A percentile compares a stretch with the other conserved stretches of the same genome.
phyloP scores from a whole-genome alignment of 2,113 vertebrate genomes.

The Protobothrops flavoviridis region DNA sequence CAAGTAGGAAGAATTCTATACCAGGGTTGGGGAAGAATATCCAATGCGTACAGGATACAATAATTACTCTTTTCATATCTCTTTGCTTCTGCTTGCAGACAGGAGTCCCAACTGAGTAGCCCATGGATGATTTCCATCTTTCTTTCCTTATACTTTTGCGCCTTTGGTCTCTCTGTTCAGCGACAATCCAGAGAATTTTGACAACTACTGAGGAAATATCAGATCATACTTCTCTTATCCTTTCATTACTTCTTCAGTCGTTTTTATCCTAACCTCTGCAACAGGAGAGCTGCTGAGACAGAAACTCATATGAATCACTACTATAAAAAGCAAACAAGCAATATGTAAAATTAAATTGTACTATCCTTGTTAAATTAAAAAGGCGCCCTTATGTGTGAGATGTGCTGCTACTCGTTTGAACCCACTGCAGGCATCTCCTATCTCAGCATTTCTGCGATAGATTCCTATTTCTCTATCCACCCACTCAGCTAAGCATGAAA shows the following conservation, averaged over 20 bases:
- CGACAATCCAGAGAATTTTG: not conserved
- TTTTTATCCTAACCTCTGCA: constrained; percentile 11
- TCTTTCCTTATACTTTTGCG: not conserved
- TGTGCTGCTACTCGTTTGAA: not conserved
- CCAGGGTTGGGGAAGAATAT: not conserved
- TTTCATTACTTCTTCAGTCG: not conserved
- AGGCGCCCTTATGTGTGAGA: not conserved
- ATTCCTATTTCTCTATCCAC: not conserved
- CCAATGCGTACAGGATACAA: not conserved
- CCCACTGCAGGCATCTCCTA: not conserved
- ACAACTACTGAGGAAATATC: not conserved
- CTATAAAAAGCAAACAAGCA: not conserved
- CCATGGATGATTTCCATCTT: not conserved
- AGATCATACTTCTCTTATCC: not conserved
- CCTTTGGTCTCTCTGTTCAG: not conserved
- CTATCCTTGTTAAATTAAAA: not conserved
- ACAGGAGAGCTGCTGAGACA: not conserved
- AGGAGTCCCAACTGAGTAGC: not conserved
- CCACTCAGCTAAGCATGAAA: not conserved
- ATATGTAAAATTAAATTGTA: constrained; percentile 6
- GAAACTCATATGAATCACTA: not conserved
- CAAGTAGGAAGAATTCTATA: not conserved
- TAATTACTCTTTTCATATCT: not conserved
- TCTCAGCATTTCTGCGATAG: not conserved
- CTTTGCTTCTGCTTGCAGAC: not conserved